Base-by-base conservation (phyloP, 2,113 vertebrate species). In the Ptychochromis oligacanthus region DNA sequence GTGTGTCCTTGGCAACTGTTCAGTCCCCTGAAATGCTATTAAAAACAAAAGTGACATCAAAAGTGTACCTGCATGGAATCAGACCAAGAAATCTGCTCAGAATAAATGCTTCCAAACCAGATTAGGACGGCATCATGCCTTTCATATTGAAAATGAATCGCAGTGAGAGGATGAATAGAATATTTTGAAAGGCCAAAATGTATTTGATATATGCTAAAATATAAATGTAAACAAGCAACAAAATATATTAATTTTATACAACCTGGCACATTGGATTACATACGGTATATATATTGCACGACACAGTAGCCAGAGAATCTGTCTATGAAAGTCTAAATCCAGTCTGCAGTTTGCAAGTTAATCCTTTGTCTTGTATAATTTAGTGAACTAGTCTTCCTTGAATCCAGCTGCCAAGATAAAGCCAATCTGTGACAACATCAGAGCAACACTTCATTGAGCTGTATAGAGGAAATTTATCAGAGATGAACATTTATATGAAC, bases 401-500 rank as follows among this genome's bases (percentile, higher is more conserved):
- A 87, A 77, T 61, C 14, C 72, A 80, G 11, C 60, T 46, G 56
- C 80, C 62, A 76, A 43, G 60, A 62, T 26, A 80, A 79, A 81
- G 36, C 4, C 20, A 6, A 7, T 28, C 20, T 77, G 60, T 75
- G 14, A 65, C 52, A 34, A 54, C 20, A 22, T 59, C 20, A 26
- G 54, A 75, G 40, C 49, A 61, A 43, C 43, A 49, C n/a, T 54
- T 49, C 11, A 56, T 49, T 1, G 3, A 58, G 40, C 38, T 56
- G 22, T 62, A 18, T 52, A 52, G 26, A 54, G 14, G n/a, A 60
- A 77, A 43, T 76, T 22, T 58, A 31, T 72, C 18, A 31, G 6
- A 72, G 52, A 54, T 10, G 7, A 40, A 67, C 14, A 74, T 78
- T 58, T 75, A 60, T 56, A 54, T 10, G 7, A 40, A 67, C 14